Conservation (phyloP, 2,888 invertebrate species). For the Agriotes lineatus region DNA sequence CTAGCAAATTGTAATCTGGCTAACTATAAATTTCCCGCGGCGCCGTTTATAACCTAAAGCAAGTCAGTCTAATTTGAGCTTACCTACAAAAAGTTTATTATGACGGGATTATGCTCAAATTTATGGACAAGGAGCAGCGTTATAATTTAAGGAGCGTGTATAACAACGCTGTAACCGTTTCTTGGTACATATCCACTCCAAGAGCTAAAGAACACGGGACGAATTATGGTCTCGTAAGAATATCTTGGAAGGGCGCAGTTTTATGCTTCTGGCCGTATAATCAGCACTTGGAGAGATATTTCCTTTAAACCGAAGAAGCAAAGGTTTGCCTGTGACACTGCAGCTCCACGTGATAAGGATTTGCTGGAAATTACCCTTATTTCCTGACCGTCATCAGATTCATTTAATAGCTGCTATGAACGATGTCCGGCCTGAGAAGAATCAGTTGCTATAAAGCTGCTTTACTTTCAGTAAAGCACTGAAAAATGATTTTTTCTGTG, state of each 20-base stretch:
- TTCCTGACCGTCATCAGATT: too few species aligned
- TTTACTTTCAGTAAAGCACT: too few species aligned
- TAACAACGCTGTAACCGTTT: constrained; percentile 10
- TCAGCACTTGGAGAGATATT: not conserved
- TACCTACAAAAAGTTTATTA: constrained; percentile 17
- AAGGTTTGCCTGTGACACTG: not conserved
- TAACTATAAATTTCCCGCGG: constrained; percentile 18
- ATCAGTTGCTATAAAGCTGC: too few species aligned
- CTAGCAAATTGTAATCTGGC: constrained; percentile 13
- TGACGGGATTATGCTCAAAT: constrained; percentile 1
- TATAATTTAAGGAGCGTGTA: constrained; percentile 20
- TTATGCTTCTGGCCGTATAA: not conserved
- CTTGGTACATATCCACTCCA: not conserved
- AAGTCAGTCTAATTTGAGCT: constrained; percentile 15
- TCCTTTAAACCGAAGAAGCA: not conserved
- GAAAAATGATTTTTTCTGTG: too few species aligned
- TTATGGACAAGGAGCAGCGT: constrained; percentile 9
- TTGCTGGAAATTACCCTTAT: too few species aligned
- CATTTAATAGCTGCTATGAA: too few species aligned
- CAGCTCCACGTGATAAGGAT: too few species aligned
- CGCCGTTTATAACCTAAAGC: not conserved
- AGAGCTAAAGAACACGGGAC: not conserved
- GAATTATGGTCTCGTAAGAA: not conserved
- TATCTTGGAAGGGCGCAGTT: not conserved
- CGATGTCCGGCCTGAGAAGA: too few species aligned